A percentile compares a stretch with the other conserved stretches of the same genome.
Evolutionary conservation across 2,888 invertebrate species (phyloP).

Genomic region (Pyrgus malvae): DNA sequence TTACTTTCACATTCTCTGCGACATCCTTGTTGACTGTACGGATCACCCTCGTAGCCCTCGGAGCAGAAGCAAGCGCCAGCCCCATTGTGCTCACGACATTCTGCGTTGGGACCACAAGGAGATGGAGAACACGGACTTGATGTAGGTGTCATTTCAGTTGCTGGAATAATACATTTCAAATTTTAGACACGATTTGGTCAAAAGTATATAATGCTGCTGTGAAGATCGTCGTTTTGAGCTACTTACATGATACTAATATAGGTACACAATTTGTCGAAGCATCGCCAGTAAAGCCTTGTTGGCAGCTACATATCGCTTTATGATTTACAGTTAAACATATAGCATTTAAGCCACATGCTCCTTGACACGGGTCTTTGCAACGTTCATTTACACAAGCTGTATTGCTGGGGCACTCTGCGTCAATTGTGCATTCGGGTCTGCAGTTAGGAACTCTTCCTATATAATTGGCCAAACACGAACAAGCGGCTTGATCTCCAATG

Average conservation of each 20-base stretch:
- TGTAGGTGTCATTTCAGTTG: constrained; percentile 83
- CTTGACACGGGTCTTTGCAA: constrained; percentile 92
- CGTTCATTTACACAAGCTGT: constrained; percentile 90
- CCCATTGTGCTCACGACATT: constrained; percentile 90
- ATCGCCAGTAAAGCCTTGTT: constrained; percentile 91
- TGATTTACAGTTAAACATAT: constrained; percentile 93
- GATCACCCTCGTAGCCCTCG: constrained; percentile 90
- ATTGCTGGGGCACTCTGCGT: constrained; percentile 91
- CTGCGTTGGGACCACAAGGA: constrained; percentile 92
- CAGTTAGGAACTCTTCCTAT: constrained; percentile 93
- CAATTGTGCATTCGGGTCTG: constrained; percentile 90
- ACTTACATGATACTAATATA: constrained; percentile 72
- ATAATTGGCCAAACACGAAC: constrained; percentile 90
- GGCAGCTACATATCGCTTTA: constrained; percentile 89
- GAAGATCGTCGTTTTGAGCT: too few relatives aligned
- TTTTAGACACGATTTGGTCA: too few relatives aligned
- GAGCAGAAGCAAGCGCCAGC: constrained; percentile 93
- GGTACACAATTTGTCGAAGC: constrained; percentile 85
- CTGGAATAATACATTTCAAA: constrained; percentile 26
- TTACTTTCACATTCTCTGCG: constrained; percentile 90
- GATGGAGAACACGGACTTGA: constrained; percentile 91
- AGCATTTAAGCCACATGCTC: constrained; percentile 89
- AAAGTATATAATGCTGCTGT: too few relatives aligned
- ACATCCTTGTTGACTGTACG: constrained; percentile 87
- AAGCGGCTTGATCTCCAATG: constrained; percentile 91